A percentile compares a stretch with the other conserved stretches of the same genome.
These are phyloP conservation scores for Crotalus helleri DNA, from an alignment of 2,113 vertebrate genomes.

Conservation along the genomic window DNA sequence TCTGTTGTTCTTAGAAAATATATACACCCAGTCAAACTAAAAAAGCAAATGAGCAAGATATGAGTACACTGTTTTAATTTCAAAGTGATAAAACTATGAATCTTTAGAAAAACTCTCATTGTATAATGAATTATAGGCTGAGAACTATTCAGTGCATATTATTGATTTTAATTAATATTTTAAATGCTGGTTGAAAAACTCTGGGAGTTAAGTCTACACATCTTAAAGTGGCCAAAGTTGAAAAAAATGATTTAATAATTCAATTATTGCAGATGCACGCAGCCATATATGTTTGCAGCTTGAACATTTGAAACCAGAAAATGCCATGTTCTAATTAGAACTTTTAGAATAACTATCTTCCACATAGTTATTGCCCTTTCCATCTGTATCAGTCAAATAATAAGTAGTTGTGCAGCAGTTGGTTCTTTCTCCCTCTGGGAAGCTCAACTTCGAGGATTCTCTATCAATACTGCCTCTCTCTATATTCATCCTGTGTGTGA, in stretches of 20 bases:
- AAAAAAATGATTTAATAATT: neutral
- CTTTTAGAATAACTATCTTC: neutral
- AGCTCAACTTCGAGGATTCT: neutral
- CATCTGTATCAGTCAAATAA: neutral
- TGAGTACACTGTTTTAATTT: slow-evolving; percentile 36
- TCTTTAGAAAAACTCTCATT: neutral
- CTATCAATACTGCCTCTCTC: neutral
- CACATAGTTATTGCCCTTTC: neutral
- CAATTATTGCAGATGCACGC: neutral
- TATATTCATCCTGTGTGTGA: neutral
- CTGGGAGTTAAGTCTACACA: neutral
- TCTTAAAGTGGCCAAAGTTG: neutral
- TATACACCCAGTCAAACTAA: neutral
- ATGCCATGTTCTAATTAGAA: neutral
- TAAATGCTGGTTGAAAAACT: neutral
- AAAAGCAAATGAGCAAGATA: slow-evolving; percentile 37
- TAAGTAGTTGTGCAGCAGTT: neutral
- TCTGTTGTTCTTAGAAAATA: neutral
- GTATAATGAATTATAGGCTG: neutral
- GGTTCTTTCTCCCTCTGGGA: neutral
- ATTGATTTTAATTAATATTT: neutral
- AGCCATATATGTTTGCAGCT: neutral
- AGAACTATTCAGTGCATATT: neutral
- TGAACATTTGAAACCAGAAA: neutral
- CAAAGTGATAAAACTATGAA: neutral